Evolutionary conservation across 2,797 vertebrate genomes (phyloP), one percentile per base, ranked within the genome.

Genomic region (Thaleichthys pacificus): DNA sequence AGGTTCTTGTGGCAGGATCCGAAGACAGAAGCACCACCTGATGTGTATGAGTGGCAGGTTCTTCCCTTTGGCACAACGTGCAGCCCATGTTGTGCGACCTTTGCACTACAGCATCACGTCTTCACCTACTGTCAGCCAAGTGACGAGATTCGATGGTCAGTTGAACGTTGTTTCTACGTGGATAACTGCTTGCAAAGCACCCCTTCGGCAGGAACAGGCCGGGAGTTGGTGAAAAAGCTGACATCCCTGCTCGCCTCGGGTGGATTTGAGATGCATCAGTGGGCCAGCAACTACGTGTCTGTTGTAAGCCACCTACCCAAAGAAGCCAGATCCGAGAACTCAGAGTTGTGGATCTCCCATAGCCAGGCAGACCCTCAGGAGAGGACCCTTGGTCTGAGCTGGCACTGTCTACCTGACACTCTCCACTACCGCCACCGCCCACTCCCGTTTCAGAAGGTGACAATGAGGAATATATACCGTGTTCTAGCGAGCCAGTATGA

Each of bases 1-100:
- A 38, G 42, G 22, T 76, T 76, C 28, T 38, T 71, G 4, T 76
- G 69, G 65, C 12, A 51, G 17, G 68, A 74, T 12, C 58, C 71
- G 49, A 15, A 24, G 24, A 24, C 24, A 1, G 22, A 8, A 3
- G 6, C 35, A 9, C 17, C 5, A 2, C 60, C 72, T 24, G 24
- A 24, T 4, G 22, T 74, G 1, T 74, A 74, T 1, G 24, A 65
- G 12, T 78, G 72, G 60, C 26, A 66, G 1, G 71, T 77, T 0
- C 21, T 75, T 3, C 66, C 65, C 6, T 72, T 72, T 32, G 61
- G 70, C 1, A 72, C 42, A 0, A 56, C 73, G 0, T 32, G 68
- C 51, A 78, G 72, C 63, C 76, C 38, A 0, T 70, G 62, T 2
- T 70, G 62, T 6, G 49, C 68, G 0, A 78, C 47, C 0, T 71